Base-by-base conservation (phyloP, 2,888 invertebrate genomes). In the Eucriotettix oculatus region DNA sequence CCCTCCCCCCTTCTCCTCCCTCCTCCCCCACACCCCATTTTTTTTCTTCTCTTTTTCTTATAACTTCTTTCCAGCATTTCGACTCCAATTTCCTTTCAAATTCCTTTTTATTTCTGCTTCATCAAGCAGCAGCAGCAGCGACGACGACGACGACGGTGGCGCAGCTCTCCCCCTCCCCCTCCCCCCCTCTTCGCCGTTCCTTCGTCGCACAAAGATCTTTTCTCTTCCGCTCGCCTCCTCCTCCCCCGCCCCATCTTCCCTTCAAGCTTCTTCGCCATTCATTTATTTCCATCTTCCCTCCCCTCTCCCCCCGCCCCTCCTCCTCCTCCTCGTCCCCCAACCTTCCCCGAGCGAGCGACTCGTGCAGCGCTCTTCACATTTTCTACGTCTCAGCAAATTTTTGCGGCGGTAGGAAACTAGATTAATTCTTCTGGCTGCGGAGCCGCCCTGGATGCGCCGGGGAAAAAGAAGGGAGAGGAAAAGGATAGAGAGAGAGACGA, bases 51-150 rank as follows among this genome's bases (percentile, higher is more conserved):
- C 12, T 29, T 53, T 16, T 48, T 57, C 57, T 57, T 54, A 43
- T 58, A 55, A 58, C 42, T 61, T 58, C 60, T 62, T 62, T 60
- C 62, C 60, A 62, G 58, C 60, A 62, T 62, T 62, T 60, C 62
- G 57, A 60, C 58, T 62, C 57, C 60, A 62, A 62, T 62, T 62
- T 62, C 62, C 62, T 62, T 62, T 62, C 62, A 62, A 61, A 62
- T 58, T 62, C 57, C 57, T 60, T 54, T 60, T 62, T 60, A 59
- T 59, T 62, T 62, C 60, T 61, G 62, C 60, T 61, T 62, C 62
- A 62, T 60, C 60, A 62, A 62, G 60, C 60, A 44, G 57, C 54
- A 57, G 62, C 58, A 48, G 54, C 62, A 5, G 7, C 48, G 12
- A n/a, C 48, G 12, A 12, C 14, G 48, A 12, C 48, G 48, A 48